These are phyloP conservation scores for Dolichopus griseipennis DNA, from an alignment of 2,888 invertebrate genomes.

Conservation along the genomic window DNA sequence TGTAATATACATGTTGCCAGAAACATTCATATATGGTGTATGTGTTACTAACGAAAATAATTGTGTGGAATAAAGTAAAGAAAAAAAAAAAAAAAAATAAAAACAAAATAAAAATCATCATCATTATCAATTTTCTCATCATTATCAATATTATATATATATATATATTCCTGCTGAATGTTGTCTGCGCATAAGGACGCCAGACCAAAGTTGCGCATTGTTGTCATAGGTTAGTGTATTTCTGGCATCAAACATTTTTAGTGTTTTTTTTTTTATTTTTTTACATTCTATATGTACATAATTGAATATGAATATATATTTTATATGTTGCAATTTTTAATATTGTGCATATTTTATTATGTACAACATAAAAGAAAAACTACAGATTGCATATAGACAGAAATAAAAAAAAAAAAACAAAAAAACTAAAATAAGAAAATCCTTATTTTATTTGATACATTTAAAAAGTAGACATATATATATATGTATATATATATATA, in stretches of 20 bases:
- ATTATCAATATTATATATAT: slow-evolving; percentile 14
- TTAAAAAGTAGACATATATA: not conserved
- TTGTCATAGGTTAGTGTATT: slow-evolving; percentile 30
- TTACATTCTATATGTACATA: not conserved
- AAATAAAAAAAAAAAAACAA: not conserved
- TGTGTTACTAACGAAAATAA: not conserved
- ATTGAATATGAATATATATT: not conserved
- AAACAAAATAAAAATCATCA: not conserved
- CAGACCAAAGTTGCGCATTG: slow-evolving; percentile 29
- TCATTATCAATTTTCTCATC: not conserved
- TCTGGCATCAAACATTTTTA: slow-evolving; percentile 20
- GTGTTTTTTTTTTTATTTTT: too few species aligned
- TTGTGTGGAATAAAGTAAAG: not conserved
- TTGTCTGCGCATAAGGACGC: slow-evolving; percentile 25
- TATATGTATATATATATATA: not conserved
- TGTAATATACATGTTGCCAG: not conserved
- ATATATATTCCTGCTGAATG: slow-evolving; percentile 18
- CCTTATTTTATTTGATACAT: slow-evolving; percentile 1
- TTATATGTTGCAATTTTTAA: not conserved
- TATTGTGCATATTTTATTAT: not conserved
- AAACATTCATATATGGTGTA: not conserved
- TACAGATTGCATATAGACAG: not conserved
- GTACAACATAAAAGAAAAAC: too few species aligned
- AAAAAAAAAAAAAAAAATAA: not conserved
- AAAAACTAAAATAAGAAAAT: not conserved